Base-by-base conservation (phyloP, 2,888 invertebrate genomes). In the Blastobasis adustella region DNA sequence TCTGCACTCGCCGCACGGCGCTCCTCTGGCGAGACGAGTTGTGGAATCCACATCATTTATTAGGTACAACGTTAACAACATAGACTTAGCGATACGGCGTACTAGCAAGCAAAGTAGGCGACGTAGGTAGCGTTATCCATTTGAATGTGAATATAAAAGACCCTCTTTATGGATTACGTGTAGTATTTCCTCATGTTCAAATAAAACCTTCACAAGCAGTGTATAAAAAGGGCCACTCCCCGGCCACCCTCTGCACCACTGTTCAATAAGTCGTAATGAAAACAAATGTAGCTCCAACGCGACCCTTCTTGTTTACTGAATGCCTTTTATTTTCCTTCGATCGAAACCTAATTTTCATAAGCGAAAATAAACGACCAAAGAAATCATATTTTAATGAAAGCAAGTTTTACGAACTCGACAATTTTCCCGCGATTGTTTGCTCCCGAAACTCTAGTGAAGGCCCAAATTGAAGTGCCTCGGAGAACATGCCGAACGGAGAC, bases 181-280 rank as follows among this genome's bases (percentile, higher is more conserved):
- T 45, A 8, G 45, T 8, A 44, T 44, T 53, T 53, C 54, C 54
- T 55, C 54, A 58, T 58, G 56, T 60, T 58, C 56, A 58, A 60
- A 58, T 49, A 51, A 51, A 54, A 42, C 47, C 60, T 52, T 47
- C 63, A 66, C 64, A 62, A 68, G 67, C 66, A 63, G 63, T 63
- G 66, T 58, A 68, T 60, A 63, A 63, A 64, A 67, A 66, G 64
- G 69, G 61, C 63, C 62, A 47, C 58, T 55, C 65, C 67, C 61
- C 59, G 54, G 9, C 23, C 47, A 10, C 39, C 47, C 51, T 45
- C 49, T 38, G 56, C 61, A 63, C 61, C 58, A 63, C 65, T 68
- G 75, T 73, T 76, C 74, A 74, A 80, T 82, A 80, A 75, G 70
- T 73, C 73, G 73, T 76, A 78, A 80, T 80, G 74, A 77, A 77